These are phyloP conservation scores for Drosophila parthenogenetica DNA, from an alignment of 2,888 invertebrate species.

Conservation along the genomic window DNA sequence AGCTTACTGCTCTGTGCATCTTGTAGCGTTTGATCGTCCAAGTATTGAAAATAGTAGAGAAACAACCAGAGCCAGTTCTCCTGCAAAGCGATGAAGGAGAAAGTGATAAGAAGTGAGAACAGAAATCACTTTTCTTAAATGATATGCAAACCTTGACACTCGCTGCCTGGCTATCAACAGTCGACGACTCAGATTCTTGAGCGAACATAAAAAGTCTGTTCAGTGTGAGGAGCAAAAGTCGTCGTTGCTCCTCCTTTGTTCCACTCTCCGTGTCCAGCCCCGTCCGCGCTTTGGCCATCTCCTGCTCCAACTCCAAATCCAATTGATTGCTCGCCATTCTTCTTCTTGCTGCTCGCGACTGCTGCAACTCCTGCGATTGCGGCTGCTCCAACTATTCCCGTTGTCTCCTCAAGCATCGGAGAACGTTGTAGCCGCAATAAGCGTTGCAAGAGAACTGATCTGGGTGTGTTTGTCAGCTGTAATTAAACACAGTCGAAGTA, in stretches of 20 bases:
- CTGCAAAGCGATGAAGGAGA: constrained; percentile 53
- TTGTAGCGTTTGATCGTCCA: constrained; percentile 63
- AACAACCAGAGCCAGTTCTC: constrained; percentile 81
- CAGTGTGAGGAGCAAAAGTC: constrained; percentile 76
- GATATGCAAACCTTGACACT: constrained; percentile 76
- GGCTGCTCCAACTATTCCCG: constrained; percentile 26
- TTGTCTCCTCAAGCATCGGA: constrained; percentile 56
- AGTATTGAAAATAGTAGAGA: constrained; percentile 81
- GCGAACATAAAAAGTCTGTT: constrained; percentile 78
- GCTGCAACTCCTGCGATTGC: constrained; percentile 25
- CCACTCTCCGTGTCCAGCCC: constrained; percentile 1
- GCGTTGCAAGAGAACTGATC: constrained; percentile 60
- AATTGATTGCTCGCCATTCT: constrained; percentile 29
- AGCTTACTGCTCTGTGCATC: constrained; percentile 37
- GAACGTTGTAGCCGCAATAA: constrained; percentile 63
- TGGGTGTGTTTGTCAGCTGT: constrained; percentile 53
- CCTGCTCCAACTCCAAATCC: no score
- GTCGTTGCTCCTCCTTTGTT: constrained; percentile 48
- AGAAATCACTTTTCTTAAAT: constrained; percentile 25
- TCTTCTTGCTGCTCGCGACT: constrained; percentile 46
- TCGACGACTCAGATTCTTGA: constrained; percentile 58
- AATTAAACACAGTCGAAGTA: constrained; percentile 50
- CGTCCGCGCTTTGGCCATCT: constrained; percentile 9
- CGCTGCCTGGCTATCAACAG: constrained; percentile 56
- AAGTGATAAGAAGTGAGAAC: constrained; percentile 17